Evolutionary conservation across 2,113 vertebrate genomes (phyloP).

Genomic region (Corapipo altera): DNA sequence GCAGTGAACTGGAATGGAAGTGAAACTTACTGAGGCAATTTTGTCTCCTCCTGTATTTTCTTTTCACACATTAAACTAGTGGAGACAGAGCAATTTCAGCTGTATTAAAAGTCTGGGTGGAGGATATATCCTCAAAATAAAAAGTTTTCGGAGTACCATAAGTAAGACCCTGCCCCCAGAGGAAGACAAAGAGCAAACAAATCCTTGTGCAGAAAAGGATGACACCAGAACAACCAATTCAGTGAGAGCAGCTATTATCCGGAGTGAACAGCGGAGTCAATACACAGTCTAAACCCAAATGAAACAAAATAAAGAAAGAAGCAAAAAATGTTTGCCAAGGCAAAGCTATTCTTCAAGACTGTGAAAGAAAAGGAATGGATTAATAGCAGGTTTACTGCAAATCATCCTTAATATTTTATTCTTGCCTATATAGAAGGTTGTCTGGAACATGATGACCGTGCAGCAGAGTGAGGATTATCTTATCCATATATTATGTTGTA

Average conservation of each 20-base stretch:
- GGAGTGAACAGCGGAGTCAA: background rate
- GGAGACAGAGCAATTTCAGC: background rate
- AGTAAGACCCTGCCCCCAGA: background rate
- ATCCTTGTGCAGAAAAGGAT: background rate
- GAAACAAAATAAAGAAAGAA: background rate
- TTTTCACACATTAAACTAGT: background rate
- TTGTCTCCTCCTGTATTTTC: background rate
- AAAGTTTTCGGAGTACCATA: background rate
- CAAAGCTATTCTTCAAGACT: background rate
- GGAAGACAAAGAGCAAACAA: slow-evolving; percentile 9
- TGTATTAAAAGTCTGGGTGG: background rate
- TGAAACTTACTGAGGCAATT: background rate
- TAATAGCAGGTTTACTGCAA: background rate
- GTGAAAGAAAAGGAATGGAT: background rate
- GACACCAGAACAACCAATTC: background rate
- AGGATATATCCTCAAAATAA: background rate
- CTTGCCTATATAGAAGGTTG: background rate
- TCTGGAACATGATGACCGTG: background rate
- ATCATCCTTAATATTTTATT: background rate
- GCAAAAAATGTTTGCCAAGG: background rate
- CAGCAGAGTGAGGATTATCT: background rate
- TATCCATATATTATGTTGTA: background rate
- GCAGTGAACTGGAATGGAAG: background rate
- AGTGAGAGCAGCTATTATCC: background rate
- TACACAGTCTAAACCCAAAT: background rate